phyloP scores from a whole-genome alignment of 2,113 vertebrate genomes.

The Lycocorax pyrrhopterus region DNA sequence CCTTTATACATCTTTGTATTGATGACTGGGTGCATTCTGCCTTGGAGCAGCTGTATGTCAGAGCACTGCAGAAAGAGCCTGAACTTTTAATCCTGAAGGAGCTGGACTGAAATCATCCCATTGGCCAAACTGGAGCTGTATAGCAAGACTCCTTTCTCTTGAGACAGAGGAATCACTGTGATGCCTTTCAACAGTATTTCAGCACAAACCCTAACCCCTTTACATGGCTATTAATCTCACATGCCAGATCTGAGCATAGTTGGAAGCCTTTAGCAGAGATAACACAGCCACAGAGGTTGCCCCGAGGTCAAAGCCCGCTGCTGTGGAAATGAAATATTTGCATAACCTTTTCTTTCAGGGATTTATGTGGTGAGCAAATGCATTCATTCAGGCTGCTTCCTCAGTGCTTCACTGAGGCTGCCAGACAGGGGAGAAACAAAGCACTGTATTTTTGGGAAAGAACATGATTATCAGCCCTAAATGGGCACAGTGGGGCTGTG shows the following conservation, averaged over 20 bases:
- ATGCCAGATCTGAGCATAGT: neutral
- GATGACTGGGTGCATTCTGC: neutral
- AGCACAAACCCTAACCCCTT: neutral
- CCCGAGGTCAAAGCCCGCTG: neutral
- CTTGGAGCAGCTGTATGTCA: neutral
- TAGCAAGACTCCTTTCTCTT: neutral
- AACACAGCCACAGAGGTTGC: neutral
- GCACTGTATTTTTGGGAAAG: neutral
- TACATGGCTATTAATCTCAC: neutral
- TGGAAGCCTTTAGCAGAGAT: neutral
- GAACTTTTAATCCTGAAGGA: neutral
- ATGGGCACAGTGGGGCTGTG: neutral
- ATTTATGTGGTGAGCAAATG: neutral
- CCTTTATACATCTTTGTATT: neutral
- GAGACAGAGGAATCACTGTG: neutral
- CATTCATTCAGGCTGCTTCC: neutral
- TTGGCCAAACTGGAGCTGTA: neutral
- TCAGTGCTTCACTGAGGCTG: neutral
- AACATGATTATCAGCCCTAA: neutral
- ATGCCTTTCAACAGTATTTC: neutral
- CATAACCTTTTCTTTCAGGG: conserved; percentile 22
- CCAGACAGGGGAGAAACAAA: neutral
- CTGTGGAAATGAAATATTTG: conserved; percentile 36
- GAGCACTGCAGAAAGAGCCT: neutral
- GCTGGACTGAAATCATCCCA: neutral